phyloP scores from a whole-genome alignment of 2,797 vertebrate species.

The Cuniculus paca region DNA sequence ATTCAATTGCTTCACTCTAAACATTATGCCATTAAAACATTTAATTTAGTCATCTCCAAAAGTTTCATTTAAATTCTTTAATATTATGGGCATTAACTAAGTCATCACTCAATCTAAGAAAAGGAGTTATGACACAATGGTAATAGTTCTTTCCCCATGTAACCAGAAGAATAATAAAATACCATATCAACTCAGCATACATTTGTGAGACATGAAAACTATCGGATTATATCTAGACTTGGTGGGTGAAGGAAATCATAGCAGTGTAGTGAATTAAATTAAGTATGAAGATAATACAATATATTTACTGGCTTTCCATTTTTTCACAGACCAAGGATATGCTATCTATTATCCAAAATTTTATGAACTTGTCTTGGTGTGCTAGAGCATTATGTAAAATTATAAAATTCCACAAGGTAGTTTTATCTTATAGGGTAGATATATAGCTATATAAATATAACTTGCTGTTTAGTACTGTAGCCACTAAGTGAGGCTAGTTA shows the following conservation, averaged over 20 bases:
- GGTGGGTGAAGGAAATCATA: background rate
- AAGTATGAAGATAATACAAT: conserved; percentile 3
- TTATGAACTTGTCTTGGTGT: background rate
- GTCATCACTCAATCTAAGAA: conserved; percentile 11
- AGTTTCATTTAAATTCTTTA: conserved; percentile 49
- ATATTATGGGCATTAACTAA: background rate
- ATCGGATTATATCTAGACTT: background rate
- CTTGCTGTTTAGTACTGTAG: background rate
- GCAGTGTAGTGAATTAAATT: background rate
- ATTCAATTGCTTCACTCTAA: conserved; percentile 80
- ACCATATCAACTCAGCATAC: background rate
- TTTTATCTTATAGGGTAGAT: background rate
- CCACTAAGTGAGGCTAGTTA: background rate
- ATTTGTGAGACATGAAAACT: background rate
- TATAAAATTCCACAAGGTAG: background rate
- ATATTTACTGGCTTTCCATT: background rate
- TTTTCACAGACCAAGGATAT: background rate
- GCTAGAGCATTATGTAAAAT: conserved; percentile 16
- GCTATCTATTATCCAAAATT: conserved; percentile 32
- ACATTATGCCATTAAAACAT: conserved; percentile 70
- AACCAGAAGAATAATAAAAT: conserved; percentile 20
- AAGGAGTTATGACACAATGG: conserved; percentile 52
- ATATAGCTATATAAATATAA: background rate
- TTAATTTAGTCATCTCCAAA: background rate
- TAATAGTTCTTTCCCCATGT: background rate